phyloP scores from a whole-genome alignment of 2,113 vertebrate genomes.

The Campylorhamphus procurvoides region DNA sequence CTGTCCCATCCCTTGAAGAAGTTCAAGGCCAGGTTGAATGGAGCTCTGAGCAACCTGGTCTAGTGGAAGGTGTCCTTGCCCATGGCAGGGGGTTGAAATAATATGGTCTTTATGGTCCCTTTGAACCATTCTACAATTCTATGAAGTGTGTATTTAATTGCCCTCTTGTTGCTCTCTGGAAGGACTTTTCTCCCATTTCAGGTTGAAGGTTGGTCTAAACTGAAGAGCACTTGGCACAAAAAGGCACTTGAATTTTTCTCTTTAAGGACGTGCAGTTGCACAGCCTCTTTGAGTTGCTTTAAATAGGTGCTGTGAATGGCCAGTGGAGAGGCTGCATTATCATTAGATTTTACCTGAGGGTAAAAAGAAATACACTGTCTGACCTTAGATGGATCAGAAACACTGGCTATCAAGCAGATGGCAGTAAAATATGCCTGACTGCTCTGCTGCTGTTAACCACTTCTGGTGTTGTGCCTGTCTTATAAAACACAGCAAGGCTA shows the following conservation, averaged over 20 bases:
- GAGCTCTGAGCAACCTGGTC: not conserved
- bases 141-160: not conserved
- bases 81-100: not conserved
- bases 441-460: not conserved
- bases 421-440: not conserved
- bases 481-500: not conserved
- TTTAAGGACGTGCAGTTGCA: not conserved
- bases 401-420: not conserved
- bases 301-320: conserved; percentile 19
- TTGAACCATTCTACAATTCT: not conserved
- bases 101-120: not conserved
- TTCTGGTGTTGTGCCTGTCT: not conserved
- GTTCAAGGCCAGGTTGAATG: not conserved
- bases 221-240: not conserved
- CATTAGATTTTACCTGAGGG: conserved; percentile 13
- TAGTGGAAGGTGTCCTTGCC: not conserved
- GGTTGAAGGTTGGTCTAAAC: not conserved
- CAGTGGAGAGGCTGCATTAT: not conserved
- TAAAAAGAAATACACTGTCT: not conserved
- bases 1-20: not conserved
- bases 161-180: not conserved
- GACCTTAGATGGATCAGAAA: not conserved
- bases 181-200: conserved; percentile 15
- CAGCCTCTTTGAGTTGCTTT: not conserved
- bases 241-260: not conserved